Conservation (phyloP, 2,797 vertebrate species). For the Pteronotus mesoamericanus region DNA sequence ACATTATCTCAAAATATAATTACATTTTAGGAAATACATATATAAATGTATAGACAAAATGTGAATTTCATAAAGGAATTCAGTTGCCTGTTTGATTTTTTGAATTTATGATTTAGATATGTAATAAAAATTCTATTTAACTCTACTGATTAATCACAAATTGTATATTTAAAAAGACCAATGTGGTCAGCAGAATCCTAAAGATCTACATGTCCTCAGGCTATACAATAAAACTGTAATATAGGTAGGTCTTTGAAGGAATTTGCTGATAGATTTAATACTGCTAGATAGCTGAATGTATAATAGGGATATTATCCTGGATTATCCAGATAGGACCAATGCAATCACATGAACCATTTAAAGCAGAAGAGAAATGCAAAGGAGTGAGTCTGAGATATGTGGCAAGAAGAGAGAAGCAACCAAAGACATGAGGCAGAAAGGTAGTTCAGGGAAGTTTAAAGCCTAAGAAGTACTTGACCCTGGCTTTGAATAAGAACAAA, state of each 20-base stretch:
- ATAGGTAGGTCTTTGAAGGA: rapidly evolving
- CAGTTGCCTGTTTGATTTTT: not conserved
- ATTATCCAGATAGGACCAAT: not conserved
- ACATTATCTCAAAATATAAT: not conserved
- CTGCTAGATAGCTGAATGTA: not conserved
- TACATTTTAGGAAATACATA: not conserved
- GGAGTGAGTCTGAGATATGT: not conserved
- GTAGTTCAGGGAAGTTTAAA: not conserved
- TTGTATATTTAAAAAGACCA: not conserved
- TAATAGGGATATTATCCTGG: not conserved
- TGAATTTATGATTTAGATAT: not conserved
- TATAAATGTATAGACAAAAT: not conserved
- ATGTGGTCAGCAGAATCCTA: not conserved
- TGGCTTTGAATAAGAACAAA: not conserved
- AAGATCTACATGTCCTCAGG: rapidly evolving
- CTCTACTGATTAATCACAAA: not conserved
- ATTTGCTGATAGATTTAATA: not conserved
- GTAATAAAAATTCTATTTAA: not conserved
- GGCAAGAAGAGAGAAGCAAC: not conserved
- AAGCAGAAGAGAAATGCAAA: not conserved
- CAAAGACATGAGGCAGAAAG: not conserved
- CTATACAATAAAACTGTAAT: not conserved
- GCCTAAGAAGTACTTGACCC: not conserved
- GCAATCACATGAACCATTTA: not conserved
- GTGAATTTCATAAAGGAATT: not conserved